These are phyloP conservation scores for Dioctria linearis DNA, from an alignment of 2,888 invertebrate genomes.

Conservation along the genomic window DNA sequence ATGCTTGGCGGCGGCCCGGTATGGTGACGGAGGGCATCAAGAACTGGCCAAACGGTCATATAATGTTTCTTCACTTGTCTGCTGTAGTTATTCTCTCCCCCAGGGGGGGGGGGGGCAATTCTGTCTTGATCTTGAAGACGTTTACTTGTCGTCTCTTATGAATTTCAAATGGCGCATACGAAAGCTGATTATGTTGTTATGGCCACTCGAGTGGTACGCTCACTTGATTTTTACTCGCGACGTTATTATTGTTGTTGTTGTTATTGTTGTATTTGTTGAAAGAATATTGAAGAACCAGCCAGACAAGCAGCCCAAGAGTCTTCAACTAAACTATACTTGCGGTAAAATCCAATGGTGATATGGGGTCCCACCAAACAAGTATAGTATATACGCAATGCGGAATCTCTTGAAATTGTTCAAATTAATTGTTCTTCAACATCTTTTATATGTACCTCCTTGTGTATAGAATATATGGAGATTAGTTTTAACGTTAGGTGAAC, in stretches of 20 bases:
- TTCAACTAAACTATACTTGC: too few relatives aligned
- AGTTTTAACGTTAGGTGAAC: conserved; percentile 13
- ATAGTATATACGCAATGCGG: neutral
- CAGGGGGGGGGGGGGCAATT: too few relatives aligned
- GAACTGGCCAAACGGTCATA: conserved; percentile 13
- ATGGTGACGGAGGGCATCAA: neutral
- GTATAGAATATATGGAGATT: neutral
- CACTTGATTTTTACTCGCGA: neutral
- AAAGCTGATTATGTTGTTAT: conserved; percentile 23
- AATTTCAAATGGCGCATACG: conserved; percentile 6
- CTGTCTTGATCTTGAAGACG: neutral
- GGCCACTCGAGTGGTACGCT: conserved; percentile 1
- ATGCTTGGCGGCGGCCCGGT: neutral
- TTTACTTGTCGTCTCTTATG: neutral
- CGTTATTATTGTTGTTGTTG: too few relatives aligned
- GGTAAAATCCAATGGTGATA: neutral
- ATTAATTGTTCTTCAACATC: neutral
- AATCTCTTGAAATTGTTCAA: neutral
- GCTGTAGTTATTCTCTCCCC: too few relatives aligned
- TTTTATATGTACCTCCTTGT: neutral
- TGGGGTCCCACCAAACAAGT: neutral
- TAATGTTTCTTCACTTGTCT: neutral
- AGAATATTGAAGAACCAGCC: neutral
- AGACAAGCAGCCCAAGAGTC: neutral
- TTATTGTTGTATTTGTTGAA: neutral